A percentile compares a stretch with the other conserved stretches of the same genome.
Conservation (phyloP, 2,797 vertebrate species). For the Acanthurus leucopareius region DNA sequence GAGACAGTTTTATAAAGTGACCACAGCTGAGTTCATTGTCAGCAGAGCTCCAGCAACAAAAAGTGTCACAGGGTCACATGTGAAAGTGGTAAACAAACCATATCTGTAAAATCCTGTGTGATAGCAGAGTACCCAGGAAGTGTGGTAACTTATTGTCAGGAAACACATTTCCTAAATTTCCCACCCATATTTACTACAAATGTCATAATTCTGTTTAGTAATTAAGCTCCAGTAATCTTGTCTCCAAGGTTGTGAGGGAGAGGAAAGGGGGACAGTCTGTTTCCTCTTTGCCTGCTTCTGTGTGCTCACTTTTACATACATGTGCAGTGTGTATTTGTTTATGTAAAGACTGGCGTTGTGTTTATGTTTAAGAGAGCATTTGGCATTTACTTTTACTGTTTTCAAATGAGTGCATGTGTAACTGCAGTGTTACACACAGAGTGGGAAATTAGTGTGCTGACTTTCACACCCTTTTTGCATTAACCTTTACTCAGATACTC, state of each 20-base stretch:
- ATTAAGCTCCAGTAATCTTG: conserved; percentile 26
- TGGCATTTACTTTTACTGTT: not conserved
- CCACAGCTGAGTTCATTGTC: not conserved
- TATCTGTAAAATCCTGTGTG: not conserved
- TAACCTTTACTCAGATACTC: no score
- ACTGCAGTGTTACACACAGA: no score
- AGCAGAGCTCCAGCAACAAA: not conserved
- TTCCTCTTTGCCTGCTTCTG: not conserved
- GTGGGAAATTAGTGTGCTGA: no score
- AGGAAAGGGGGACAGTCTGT: not conserved
- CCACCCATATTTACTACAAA: not conserved
- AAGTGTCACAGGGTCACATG: not conserved
- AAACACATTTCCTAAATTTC: conserved; percentile 7
- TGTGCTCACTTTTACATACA: not conserved
- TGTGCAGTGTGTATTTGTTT: not conserved
- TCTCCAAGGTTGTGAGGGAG: not conserved
- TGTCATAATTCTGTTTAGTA: conserved; percentile 11
- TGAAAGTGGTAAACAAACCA: not conserved
- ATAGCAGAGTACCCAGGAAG: not conserved
- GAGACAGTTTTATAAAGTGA: not conserved
- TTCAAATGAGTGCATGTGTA: no score
- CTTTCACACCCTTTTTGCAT: no score
- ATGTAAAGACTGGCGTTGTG: not conserved
- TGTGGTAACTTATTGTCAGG: not conserved
- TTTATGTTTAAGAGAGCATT: not conserved